Evolutionary conservation across 2,888 invertebrate genomes (phyloP), one percentile per base, ranked within the genome.

Genomic region (Yponomeuta plumbellus): DNA sequence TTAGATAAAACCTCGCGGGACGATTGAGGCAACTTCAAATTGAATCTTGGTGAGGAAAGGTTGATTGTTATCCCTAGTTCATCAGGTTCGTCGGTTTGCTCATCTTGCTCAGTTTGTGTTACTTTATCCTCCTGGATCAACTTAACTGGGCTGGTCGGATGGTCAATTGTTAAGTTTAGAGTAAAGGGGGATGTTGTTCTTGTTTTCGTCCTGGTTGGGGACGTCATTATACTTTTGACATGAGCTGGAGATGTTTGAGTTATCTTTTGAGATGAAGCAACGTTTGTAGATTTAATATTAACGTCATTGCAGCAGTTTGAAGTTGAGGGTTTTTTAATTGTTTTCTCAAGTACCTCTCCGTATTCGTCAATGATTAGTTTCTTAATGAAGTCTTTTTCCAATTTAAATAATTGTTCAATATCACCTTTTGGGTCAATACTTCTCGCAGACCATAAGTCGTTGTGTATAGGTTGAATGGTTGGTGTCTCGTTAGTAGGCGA

Each of bases 171-270:
- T 1, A 79, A 66, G 1, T 80, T 73, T 17, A 80, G 65, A 1
- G 71, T 68, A 66, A 91, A 80, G 20, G 91, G 88, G 2, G 92
- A 91, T 17, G 91, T 91, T 0, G 89, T 83, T 69, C 90, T 81
- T 1, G 87, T 87, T 73, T 88, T 89, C 17, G 85, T 85, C 71
- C 70, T 80, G 23, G 81, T 84, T 6, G 92, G 91, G 20, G 91
- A 92, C 1, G 91, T 92, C 90, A 89, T 91, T 0, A 87, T 80
- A 72, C 82, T 79, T 74, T 87, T 89, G 0, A 85, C 85, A 58
- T 80, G 87, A 44, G 86, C 83, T 3, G 91, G 91, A 8, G 91
- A 90, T 0, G 92, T 92, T 73, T 92, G 92, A 3, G 91, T 92
- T 66, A 85, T 83, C 73, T 91, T 91, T 63, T 85, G 89, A 13